Evolutionary conservation across 2,888 invertebrate species (phyloP), one percentile per base, ranked within the genome.

Genomic region (Caenorhabditis plicata): DNA sequence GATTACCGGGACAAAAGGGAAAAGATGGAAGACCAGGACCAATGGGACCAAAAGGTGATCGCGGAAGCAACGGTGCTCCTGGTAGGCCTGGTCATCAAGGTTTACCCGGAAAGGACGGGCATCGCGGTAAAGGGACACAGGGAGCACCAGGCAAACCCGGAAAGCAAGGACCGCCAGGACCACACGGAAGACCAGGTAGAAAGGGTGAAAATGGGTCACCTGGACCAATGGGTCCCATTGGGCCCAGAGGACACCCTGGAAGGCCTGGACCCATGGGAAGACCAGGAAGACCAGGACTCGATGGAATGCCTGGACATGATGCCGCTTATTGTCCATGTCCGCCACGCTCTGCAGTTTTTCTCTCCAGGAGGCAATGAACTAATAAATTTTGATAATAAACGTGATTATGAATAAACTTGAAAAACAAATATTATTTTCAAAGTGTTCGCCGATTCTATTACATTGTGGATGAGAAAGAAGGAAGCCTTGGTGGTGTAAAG

Each of bases 241-340:
- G 71, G 55, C 31, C 42, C 9, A 40, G 41, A 38, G 64, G 64
- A 62, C 20, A 44, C 38, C 62, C 62, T 52, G 68, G 68, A 58
- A 57, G 53, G 48, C 46, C 51, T 47, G 69, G 57, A 41, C 31
- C 48, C 33, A 60, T 58, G 33, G 69, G 69, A 64, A 61, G 62
- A 5, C 64, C 66, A 50, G 69, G 67, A 58, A 46, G 43, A n/a
- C 54, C 61, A 48, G 69, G 69, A 55, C 62, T 64, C 25, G 39
- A 49, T 15, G 69, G 69, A 53, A 62, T 58, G 43, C 69, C 69
- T 45, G 69, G 69, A 58, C 66, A 43, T 52, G 69, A 69, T 35
- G 69, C 69, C 46, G 69, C 69, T 31, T 69, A 69, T 48, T 69
- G 69, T 39, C 64, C 69, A 36, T 69, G 69, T 55, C 69, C 69